Conservation (phyloP, 2,888 invertebrate genomes). For the Druceiella hillmani region DNA sequence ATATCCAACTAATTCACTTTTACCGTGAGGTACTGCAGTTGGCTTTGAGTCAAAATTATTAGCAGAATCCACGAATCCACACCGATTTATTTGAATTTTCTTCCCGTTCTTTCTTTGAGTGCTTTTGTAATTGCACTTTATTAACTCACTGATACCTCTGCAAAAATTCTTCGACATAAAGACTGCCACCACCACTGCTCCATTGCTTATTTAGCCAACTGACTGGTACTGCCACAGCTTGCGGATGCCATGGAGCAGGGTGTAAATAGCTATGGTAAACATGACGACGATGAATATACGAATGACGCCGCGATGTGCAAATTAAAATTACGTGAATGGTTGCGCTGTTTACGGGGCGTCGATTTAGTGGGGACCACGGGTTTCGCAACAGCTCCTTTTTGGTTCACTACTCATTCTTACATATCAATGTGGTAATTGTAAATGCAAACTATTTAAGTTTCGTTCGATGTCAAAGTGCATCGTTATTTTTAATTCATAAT, state of each 20-base stretch:
- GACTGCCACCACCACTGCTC: slow-evolving; percentile 80
- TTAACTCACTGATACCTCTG: slow-evolving; percentile 76
- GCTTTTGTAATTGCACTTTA: slow-evolving; percentile 54
- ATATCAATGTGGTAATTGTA: no score
- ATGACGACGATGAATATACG: slow-evolving; percentile 87
- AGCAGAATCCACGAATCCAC: slow-evolving; percentile 40
- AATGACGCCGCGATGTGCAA: slow-evolving; percentile 80
- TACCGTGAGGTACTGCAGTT: slow-evolving; percentile 51
- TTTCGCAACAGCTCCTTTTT: no score
- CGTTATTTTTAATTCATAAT: no score
- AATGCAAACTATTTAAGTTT: no score
- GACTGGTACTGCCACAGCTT: slow-evolving; percentile 87
- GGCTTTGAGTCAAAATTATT: slow-evolving; percentile 45
- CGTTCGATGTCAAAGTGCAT: no score
- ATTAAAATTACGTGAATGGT: slow-evolving; percentile 46
- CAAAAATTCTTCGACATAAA: slow-evolving; percentile 78
- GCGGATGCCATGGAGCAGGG: slow-evolving; percentile 83
- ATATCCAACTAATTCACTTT: slow-evolving; percentile 45
- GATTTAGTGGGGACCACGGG: slow-evolving; percentile 34
- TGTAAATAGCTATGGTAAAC: slow-evolving; percentile 82
- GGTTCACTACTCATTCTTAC: no score
- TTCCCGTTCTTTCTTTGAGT: slow-evolving; percentile 41
- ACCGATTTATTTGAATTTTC: slow-evolving; percentile 41
- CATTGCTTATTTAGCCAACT: slow-evolving; percentile 61
- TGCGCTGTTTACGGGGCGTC: slow-evolving; percentile 37